Percentiles rank a stretch among this genome's conserved stretches.
phyloP scores from a whole-genome alignment of 2,888 invertebrate species.

The Phragmatobia fuliginosa region DNA sequence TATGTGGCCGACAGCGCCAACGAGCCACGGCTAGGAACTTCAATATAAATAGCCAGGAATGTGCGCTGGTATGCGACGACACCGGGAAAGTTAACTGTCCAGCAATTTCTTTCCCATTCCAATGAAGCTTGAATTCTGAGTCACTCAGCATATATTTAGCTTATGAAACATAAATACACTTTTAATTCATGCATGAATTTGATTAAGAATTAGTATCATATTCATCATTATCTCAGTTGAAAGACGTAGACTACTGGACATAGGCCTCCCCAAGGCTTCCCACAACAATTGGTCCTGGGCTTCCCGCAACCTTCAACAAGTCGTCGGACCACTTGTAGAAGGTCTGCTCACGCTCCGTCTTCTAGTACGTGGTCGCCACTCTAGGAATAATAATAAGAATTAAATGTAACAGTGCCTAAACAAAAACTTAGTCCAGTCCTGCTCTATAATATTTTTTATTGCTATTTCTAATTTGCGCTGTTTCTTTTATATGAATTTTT shows the following conservation, averaged over 20 bases:
- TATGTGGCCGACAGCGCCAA: constrained; percentile 57
- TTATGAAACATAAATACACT: not conserved
- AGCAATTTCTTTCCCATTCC: constrained; percentile 38
- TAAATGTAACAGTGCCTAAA: no score
- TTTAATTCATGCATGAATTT: not conserved
- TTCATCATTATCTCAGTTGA: no score
- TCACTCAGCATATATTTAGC: not conserved
- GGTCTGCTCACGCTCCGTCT: no score
- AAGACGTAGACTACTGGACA: no score
- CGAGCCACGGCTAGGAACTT: constrained; percentile 52
- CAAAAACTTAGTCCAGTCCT: not conserved
- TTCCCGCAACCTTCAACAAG: no score
- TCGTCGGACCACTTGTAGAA: no score
- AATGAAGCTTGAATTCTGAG: constrained; percentile 23
- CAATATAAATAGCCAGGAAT: constrained; percentile 66
- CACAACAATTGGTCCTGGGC: no score
- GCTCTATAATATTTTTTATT: not conserved
- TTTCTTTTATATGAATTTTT: no score
- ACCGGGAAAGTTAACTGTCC: constrained; percentile 45
- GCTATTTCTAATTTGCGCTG: no score
- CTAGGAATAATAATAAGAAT: no score
- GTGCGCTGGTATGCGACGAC: constrained; percentile 50
- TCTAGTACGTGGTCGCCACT: no score
- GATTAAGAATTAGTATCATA: not conserved
- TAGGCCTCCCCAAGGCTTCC: no score